These are phyloP conservation scores for Heliconius erato DNA, from an alignment of 2,888 invertebrate species.

Conservation along the genomic window DNA sequence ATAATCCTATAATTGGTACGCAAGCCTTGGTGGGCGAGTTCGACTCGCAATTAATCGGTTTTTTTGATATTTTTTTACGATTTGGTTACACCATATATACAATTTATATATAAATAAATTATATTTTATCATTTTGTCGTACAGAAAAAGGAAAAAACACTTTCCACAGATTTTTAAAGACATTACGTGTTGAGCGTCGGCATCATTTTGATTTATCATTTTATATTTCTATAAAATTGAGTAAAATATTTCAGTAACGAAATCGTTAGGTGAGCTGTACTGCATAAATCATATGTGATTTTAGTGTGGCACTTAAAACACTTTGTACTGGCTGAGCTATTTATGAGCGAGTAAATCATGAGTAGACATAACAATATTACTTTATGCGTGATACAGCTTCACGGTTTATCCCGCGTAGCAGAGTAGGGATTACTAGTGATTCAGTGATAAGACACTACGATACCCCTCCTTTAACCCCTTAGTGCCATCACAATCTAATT, in stretches of 20 bases:
- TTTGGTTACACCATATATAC: no score
- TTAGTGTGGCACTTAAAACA: slow-evolving; percentile 17
- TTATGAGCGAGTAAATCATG: not conserved
- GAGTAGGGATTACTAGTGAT: not conserved
- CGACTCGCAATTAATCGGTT: no score
- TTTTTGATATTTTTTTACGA: no score
- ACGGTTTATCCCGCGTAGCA: not conserved
- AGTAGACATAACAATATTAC: slow-evolving; percentile 20
- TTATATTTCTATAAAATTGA: not conserved
- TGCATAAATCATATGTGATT: slow-evolving; percentile 4
- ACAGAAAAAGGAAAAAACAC: no score
- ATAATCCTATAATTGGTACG: no score
- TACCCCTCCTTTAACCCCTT: no score
- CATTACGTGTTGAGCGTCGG: no score
- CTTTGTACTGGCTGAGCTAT: slow-evolving; percentile 3
- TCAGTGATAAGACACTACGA: not conserved
- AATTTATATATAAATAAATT: no score
- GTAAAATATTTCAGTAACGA: not conserved
- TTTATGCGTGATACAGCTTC: not conserved
- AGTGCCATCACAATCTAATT: no score
- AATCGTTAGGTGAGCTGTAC: not conserved
- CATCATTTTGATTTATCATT: not conserved
- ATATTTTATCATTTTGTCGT: no score
- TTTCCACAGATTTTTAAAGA: no score
- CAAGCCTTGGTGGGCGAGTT: no score